Conservation (phyloP, 2,113 vertebrate species). For the Bubo bubo region DNA sequence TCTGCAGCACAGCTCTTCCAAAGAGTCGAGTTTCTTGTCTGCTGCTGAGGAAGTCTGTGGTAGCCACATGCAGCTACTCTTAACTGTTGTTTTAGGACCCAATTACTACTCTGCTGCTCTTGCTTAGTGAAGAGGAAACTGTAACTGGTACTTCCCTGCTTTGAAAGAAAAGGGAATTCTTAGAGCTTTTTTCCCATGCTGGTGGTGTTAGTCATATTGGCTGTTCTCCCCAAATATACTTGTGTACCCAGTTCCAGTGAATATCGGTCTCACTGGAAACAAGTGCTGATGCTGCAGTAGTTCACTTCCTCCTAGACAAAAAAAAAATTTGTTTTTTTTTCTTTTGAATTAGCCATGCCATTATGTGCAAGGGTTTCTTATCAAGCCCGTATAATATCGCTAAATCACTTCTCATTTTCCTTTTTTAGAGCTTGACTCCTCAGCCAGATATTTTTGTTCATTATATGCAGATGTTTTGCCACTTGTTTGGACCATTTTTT, state of each 20-base stretch:
- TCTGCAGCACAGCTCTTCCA: not conserved
- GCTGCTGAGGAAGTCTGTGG: not conserved
- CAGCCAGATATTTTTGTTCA: constrained; percentile 7
- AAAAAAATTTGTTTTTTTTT: not conserved
- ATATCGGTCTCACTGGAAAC: not conserved
- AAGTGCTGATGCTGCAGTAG: constrained; percentile 12
- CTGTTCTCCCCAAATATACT: not conserved
- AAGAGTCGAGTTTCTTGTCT: not conserved
- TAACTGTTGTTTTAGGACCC: not conserved
- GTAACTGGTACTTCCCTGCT: not conserved
- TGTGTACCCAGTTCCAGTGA: not conserved
- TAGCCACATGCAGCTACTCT: not conserved
- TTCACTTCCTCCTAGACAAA: constrained; percentile 10
- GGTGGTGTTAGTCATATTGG: not conserved
- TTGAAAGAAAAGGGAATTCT: constrained; percentile 53
- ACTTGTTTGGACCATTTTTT: not conserved
- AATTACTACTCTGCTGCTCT: not conserved
- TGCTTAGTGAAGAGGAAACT: constrained; percentile 14
- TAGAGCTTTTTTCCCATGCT: constrained; percentile 36
- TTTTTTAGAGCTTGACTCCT: constrained; percentile 19
- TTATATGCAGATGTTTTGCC: constrained; percentile 19
- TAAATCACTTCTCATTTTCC: constrained; percentile 17
- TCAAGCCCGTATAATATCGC: not conserved
- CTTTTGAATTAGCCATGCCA: constrained; percentile 3
- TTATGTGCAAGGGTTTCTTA: not conserved